Base-by-base conservation (phyloP, 1,140 invertebrate genomes). In the Anthonomus grandis region DNA sequence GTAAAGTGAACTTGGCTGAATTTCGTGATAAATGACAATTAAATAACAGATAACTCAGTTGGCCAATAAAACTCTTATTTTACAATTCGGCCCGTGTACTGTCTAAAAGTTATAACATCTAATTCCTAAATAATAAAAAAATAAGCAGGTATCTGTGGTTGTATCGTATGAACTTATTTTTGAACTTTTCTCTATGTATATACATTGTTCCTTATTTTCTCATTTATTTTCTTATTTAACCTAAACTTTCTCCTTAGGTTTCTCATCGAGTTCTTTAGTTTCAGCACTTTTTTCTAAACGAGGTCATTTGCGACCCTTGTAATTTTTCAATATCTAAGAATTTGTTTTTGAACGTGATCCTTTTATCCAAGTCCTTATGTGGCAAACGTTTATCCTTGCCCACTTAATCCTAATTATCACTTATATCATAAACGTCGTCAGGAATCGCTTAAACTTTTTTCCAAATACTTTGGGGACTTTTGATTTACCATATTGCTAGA, bases 401-500 rank as follows among this genome's bases (percentile, higher is more conserved):
- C 0, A 47, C 36, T n/a, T 41, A 18, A 44, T 95, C 92, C 67
- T 97, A 91, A 70, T 90, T 90, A 66, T 92, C 90, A 10, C 90
- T 92, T 66, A 94, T 90, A 68, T 93, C 89, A 64, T 73, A 68
- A 21, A 72, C 70, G 3, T 72, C 70, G 73, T 95, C 92, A 41
- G 93, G 92, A 60, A 95, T 95, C 0, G 88, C 84, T 83, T 95
- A 91, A 64, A 98, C 95, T 79, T 80, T 97, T 98, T 62, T 99
- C 96, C 60, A 99, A 79, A 78, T 99, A 99, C 72, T 99, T 97
- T 0, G 87, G 81, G 2, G 96, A 98, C 72, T 99, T 99, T 74
- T 98, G 95, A 79, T 99, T 99, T 1, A 93, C 87, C 96, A 99
- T 99, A 69, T 99, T 99, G 24, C 95, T 98, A 2, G 96, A 97